Evolutionary conservation across 2,113 vertebrate genomes (phyloP).

Genomic region (Rhombomys opimus): DNA sequence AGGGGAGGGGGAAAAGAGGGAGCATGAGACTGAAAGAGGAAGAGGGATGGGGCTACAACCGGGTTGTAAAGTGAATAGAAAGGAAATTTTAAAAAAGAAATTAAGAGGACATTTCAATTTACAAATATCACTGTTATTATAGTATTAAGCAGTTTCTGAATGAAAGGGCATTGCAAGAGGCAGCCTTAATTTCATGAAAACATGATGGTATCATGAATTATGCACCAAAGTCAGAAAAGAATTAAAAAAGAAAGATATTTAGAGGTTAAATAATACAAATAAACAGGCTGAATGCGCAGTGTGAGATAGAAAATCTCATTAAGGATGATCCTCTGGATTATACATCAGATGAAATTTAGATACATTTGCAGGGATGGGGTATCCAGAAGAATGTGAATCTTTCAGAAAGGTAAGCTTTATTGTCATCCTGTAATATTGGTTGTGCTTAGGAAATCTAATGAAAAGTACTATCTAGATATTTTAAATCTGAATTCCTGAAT

Average conservation of each 20-base stretch:
- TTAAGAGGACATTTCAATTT: conserved; percentile 11
- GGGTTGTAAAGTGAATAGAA: no score
- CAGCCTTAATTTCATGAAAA: not conserved
- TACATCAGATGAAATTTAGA: not conserved
- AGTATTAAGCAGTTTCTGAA: not conserved
- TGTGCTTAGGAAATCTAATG: not conserved
- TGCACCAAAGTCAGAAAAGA: not conserved
- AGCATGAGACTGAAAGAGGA: no score
- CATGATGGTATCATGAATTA: not conserved
- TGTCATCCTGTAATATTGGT: not conserved
- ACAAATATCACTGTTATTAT: not conserved
- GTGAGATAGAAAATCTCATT: not conserved
- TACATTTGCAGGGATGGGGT: not conserved
- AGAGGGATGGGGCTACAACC: no score
- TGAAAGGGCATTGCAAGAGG: not conserved
- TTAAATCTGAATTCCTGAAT: not conserved
- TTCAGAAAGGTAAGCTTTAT: not conserved
- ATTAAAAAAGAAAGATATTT: not conserved
- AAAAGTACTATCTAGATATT: not conserved
- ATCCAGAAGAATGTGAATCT: conserved; percentile 11
- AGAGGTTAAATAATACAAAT: not conserved
- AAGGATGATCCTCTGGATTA: not conserved
- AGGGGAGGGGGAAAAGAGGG: no score
- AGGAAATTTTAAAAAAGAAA: no score
- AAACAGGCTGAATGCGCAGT: not conserved